Conservation (phyloP, 1,140 invertebrate genomes). For the Drosophila ironensis region DNA sequence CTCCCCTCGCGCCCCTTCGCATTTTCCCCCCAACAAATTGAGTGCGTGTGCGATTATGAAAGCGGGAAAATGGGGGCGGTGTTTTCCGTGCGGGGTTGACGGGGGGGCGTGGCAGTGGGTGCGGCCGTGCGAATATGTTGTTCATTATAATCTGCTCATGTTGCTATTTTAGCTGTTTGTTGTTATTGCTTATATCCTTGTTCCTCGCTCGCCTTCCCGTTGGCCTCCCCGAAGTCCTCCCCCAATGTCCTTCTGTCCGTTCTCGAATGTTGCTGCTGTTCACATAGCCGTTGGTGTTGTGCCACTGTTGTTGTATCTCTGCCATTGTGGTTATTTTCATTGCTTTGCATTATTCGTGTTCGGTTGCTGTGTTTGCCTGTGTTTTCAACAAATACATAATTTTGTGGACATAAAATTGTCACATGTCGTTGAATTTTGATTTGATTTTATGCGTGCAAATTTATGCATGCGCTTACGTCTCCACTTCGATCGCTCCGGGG, state of each 20-base stretch:
- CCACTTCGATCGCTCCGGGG: conserved; percentile 28
- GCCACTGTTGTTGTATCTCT: conserved; percentile 43
- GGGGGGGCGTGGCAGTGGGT: conserved; percentile 44
- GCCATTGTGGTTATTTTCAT: conserved; percentile 75
- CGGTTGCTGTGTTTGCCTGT: conserved; percentile 23
- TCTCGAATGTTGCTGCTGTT: conserved; percentile 46
- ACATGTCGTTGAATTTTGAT: conserved; percentile 80
- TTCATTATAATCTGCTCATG: conserved; percentile 79
- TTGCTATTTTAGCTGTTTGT: conserved; percentile 78
- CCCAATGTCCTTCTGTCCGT: conserved; percentile 35
- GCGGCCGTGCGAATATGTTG: conserved; percentile 78
- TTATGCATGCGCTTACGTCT: conserved; percentile 69
- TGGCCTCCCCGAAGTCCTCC: not conserved
- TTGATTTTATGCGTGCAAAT: conserved; percentile 79
- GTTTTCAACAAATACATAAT: conserved; percentile 80
- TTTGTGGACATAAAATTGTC: conserved; percentile 80
- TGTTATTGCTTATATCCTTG: conserved; percentile 74
- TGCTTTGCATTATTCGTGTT: conserved; percentile 72
- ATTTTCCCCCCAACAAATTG: not conserved
- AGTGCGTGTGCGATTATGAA: conserved; percentile 48
- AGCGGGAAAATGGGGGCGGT: conserved; percentile 12
- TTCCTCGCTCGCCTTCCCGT: not conserved
- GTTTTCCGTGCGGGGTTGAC: not conserved
- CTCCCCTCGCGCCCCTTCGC: not conserved
- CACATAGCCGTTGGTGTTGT: conserved; percentile 26